Conservation (phyloP, 2,888 invertebrate genomes). For the Vandiemenella viatica region DNA sequence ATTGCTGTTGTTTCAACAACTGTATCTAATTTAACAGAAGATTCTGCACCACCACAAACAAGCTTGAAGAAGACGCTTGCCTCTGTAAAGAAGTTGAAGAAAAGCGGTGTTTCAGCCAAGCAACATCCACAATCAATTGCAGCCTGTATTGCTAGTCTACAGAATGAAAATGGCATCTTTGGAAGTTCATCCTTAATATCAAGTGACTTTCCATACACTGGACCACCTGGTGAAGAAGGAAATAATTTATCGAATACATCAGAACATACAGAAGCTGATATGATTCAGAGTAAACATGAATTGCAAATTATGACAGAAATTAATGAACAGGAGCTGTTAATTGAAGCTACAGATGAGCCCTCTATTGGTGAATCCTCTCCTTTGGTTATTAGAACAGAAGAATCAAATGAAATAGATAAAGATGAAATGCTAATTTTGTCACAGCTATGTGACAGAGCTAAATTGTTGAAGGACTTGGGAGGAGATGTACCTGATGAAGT, state of each 20-base stretch:
- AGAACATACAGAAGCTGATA: not conserved
- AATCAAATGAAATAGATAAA: slow-evolving; percentile 22
- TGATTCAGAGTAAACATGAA: not conserved
- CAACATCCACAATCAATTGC: not conserved
- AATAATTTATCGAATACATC: not conserved
- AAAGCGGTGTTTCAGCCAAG: too few species aligned
- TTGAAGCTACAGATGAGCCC: not conserved
- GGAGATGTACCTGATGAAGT: slow-evolving; percentile 37
- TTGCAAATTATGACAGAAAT: not conserved
- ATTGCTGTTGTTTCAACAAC: not conserved
- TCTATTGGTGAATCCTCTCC: not conserved
- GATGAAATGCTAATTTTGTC: slow-evolving; percentile 40
- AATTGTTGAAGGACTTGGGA: slow-evolving; percentile 36
- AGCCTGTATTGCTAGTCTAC: not conserved
- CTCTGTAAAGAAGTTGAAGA: too few species aligned
- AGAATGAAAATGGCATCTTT: not conserved
- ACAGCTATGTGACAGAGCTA: slow-evolving; percentile 35
- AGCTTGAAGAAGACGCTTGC: too few species aligned
- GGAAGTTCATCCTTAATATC: slow-evolving; percentile 9
- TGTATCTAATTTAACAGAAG: too few species aligned
- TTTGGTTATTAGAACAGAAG: too few species aligned
- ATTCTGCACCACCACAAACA: too few species aligned
- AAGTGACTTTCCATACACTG: slow-evolving; percentile 7
- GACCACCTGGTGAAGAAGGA: slow-evolving; percentile 13
- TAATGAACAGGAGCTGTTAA: not conserved